These are phyloP conservation scores for Megalops atlanticus DNA, from an alignment of 2,113 vertebrate species.

Conservation along the genomic window DNA sequence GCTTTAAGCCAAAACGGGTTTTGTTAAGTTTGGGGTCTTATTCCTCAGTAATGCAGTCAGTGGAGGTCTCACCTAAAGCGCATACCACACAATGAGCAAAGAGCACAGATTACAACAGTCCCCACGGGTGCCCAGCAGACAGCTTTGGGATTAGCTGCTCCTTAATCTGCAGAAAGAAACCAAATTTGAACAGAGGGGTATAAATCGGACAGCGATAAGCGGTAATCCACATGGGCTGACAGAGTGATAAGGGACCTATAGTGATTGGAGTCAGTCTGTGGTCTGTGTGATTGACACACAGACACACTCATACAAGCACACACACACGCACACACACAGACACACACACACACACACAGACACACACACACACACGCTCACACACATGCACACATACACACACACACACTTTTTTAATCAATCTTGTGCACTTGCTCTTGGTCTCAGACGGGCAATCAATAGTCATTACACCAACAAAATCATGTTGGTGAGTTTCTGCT, in stretches of 20 bases:
- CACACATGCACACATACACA: not conserved
- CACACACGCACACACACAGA: not conserved
- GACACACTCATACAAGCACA: not conserved
- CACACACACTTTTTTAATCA: not conserved
- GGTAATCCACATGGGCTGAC: not conserved
- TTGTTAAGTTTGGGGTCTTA: not conserved
- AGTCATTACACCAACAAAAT: not conserved
- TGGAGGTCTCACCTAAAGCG: not conserved
- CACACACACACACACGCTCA: not conserved
- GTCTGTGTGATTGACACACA: not conserved
- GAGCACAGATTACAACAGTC: not conserved
- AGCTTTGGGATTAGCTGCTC: not conserved
- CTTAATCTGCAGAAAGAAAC: not conserved
- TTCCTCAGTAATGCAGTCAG: not conserved
- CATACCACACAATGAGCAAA: not conserved
- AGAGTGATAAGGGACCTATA: not conserved
- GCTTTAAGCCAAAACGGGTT: not conserved
- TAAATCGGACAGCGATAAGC: not conserved
- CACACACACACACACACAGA: not conserved
- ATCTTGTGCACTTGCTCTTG: not conserved
- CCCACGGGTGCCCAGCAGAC: not conserved
- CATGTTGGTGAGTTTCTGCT: not conserved
- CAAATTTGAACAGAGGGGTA: not conserved
- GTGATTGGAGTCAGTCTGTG: not conserved
- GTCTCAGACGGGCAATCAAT: not conserved